Evolutionary conservation across 1,140 invertebrate species (phyloP).

Genomic region (Drosophila suzukii): DNA sequence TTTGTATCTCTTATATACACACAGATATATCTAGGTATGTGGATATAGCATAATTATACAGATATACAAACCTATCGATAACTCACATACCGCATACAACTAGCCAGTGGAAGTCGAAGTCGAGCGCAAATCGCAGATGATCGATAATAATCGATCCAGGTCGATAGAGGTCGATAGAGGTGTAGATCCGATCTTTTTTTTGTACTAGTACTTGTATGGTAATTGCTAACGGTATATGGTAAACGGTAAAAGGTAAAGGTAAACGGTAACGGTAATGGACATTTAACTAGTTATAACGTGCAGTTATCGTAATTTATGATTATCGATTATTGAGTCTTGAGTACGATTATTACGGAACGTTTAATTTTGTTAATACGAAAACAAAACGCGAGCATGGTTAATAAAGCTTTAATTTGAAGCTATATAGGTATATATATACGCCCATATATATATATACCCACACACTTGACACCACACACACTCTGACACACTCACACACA

Average conservation of each 20-base stretch:
- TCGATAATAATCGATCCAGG: neutral
- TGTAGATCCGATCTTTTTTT: slow-evolving; percentile 51
- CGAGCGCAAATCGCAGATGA: neutral
- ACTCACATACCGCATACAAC: slow-evolving; percentile 40
- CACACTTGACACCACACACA: slow-evolving; percentile 14
- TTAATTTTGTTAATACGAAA: slow-evolving; percentile 83
- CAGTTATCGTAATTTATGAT: slow-evolving; percentile 67
- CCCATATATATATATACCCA: slow-evolving; percentile 50
- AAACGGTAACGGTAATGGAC: slow-evolving; percentile 45
- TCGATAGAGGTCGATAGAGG: slow-evolving; percentile 6
- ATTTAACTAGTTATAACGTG: slow-evolving; percentile 69
- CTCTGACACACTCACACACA: slow-evolving; percentile 5
- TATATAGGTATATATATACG: slow-evolving; percentile 74
- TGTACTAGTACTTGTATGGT: slow-evolving; percentile 38
- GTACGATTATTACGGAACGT: slow-evolving; percentile 78
- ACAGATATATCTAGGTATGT: slow-evolving; percentile 49
- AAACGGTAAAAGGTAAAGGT: slow-evolving; percentile 23
- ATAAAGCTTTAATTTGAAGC: slow-evolving; percentile 85
- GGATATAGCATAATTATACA: slow-evolving; percentile 67
- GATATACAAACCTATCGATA: slow-evolving; percentile 46
- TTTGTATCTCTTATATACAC: slow-evolving; percentile 57
- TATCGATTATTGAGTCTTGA: slow-evolving; percentile 53
- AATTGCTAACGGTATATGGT: slow-evolving; percentile 38
- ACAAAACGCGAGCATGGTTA: slow-evolving; percentile 84
- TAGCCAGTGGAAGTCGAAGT: slow-evolving; percentile 33